Conservation (phyloP, 2,113 vertebrate genomes). For the Upupa epops region DNA sequence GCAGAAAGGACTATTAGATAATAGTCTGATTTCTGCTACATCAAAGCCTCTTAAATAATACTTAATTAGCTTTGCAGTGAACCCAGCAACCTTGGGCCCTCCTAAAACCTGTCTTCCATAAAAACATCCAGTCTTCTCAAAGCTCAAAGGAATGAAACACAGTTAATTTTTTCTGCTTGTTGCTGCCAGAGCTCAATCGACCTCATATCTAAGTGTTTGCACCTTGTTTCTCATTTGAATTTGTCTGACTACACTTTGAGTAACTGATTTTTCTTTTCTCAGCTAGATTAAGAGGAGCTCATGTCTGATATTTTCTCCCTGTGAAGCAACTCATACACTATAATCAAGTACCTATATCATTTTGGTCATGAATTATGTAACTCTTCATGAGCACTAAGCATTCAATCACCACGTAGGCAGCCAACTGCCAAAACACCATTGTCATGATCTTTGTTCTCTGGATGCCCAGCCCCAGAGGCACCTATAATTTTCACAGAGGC, state of each 20-base stretch:
- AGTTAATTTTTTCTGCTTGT: slow-evolving; percentile 22
- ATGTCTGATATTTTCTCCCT: slow-evolving; percentile 55
- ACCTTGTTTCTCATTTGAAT: slow-evolving; percentile 52
- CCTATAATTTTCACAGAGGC: slow-evolving; percentile 45
- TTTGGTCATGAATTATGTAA: slow-evolving; percentile 66
- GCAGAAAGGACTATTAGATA: not conserved
- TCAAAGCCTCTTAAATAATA: not conserved
- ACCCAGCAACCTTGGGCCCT: not conserved
- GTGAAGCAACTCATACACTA: slow-evolving; percentile 57
- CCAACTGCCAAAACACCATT: slow-evolving; percentile 60
- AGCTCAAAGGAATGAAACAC: not conserved
- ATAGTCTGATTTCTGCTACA: not conserved
- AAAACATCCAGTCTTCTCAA: slow-evolving; percentile 2
- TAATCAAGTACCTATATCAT: slow-evolving; percentile 66
- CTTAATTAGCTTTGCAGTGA: not conserved
- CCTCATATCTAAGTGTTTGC: slow-evolving; percentile 36
- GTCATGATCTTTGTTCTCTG: slow-evolving; percentile 38
- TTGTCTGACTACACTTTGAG: slow-evolving; percentile 15
- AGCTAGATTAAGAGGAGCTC: slow-evolving; percentile 34
- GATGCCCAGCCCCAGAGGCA: slow-evolving; percentile 53
- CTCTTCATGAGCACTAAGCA: slow-evolving; percentile 18
- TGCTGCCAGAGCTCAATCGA: slow-evolving; percentile 10
- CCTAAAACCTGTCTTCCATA: not conserved
- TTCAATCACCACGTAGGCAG: slow-evolving; percentile 53
- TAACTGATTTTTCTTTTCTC: slow-evolving; percentile 53